Evolutionary conservation across 1,140 invertebrate genomes (phyloP).

Genomic region (Argopecten irradians): DNA sequence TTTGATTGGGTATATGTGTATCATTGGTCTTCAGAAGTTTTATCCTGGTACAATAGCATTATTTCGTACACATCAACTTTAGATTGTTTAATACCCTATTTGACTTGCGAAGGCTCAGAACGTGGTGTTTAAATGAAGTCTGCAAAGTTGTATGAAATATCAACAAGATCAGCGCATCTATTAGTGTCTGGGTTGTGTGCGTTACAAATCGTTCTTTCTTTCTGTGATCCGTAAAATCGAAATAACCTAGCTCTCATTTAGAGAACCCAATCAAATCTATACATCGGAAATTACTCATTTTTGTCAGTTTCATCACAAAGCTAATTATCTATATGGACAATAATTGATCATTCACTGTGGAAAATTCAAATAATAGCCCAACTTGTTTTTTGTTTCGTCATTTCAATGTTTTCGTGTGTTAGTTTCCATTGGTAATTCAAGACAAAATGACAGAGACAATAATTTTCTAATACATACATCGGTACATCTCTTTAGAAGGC

Average conservation of each 20-base stretch:
- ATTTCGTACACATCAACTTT: not conserved
- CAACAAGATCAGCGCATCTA: not conserved
- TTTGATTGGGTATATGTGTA: too few species aligned
- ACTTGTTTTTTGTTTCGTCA: not conserved
- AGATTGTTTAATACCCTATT: not conserved
- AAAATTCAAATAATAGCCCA: not conserved
- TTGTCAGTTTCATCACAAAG: not conserved
- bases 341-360: not conserved
- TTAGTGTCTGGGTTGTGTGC: not conserved
- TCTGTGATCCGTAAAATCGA: constrained; percentile 8
- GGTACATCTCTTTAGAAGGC: too few species aligned
- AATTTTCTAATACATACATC: too few species aligned
- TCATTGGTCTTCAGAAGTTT: too few species aligned
- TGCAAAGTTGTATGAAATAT: not conserved
- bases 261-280: not conserved
- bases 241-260: constrained; percentile 3
- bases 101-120: not conserved
- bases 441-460: too few species aligned
- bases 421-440: too few species aligned
- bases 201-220: not conserved
- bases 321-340: not conserved
- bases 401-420: too few species aligned
- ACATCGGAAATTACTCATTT: not conserved
- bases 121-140: not conserved
- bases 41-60: too few species aligned